Percentiles rank a stretch among this genome's conserved stretches.
phyloP scores from a whole-genome alignment of 2,797 vertebrate species.

The Myotis planiceps region DNA sequence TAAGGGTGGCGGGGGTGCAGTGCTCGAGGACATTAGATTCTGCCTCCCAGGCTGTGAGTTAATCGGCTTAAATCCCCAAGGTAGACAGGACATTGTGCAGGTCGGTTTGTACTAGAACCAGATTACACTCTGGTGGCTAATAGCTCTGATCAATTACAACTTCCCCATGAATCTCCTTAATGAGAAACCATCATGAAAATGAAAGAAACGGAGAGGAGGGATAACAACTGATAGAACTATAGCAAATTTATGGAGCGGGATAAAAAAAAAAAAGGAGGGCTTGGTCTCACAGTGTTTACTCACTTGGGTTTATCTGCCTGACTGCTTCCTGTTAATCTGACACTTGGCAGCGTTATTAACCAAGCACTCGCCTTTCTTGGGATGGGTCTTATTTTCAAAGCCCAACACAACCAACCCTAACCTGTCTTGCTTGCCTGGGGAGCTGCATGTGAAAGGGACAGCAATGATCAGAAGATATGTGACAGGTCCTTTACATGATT shows the following conservation, averaged over 20 bases:
- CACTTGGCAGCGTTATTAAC: conserved; percentile 20
- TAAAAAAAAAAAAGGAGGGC: neutral
- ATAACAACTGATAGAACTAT: neutral
- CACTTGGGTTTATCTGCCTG: neutral
- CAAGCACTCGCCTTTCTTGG: neutral
- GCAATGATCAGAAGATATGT: neutral
- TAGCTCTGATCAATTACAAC: conserved; percentile 55
- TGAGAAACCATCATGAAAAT: conserved; percentile 50
- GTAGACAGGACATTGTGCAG: conserved; percentile 28
- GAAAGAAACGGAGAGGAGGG: conserved; percentile 54
- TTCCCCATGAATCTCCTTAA: conserved; percentile 56
- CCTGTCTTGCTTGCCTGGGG: neutral
- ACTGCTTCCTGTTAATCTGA: neutral
- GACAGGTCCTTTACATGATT: neutral
- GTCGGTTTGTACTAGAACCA: conserved; percentile 39
- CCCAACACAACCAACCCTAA: neutral
- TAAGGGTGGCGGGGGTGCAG: neutral
- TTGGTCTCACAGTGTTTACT: neutral
- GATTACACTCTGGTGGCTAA: conserved; percentile 60
- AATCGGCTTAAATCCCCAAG: conserved; percentile 44
- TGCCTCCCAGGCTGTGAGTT: neutral
- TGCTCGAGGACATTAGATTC: neutral
- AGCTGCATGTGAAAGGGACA: neutral
- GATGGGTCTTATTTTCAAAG: neutral
- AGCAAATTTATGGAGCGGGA: neutral